Base-by-base conservation (phyloP, 2,113 vertebrate species). In the Chauna torquata region DNA sequence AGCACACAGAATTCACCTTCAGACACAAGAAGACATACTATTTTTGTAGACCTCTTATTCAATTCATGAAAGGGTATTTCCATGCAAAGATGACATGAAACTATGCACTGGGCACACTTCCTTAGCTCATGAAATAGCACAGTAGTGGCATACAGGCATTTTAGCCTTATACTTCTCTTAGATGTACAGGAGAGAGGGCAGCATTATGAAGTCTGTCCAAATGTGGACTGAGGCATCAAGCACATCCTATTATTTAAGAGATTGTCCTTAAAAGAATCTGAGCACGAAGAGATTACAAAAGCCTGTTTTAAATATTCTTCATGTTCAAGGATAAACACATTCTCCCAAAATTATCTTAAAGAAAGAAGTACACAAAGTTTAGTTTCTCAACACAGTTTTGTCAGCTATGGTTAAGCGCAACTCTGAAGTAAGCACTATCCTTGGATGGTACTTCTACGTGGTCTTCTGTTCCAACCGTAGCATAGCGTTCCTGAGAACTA, bases 1-100 rank as follows among this genome's bases (percentile, higher is more conserved):
- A 99, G 97, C 99, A 99, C 87, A 99, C 98, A 80, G 99, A 99
- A 92, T 99, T 99, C 87, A 99, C 99, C 99, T 99, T 97, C 94
- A 97, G 97, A 95, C 49, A 94, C 28, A 95, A 83, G 42, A 96
- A 90, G 13, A 95, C 34, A 91, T 34, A 80, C 5, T 78, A 8
- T 74, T 70, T 82, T 94, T 79, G 57, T 76, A 42, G 27, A 93
- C 84, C 36, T 62, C 40, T 64, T 54, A 68, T 2, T 88, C 70
- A 72, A 40, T 45, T 72, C 27, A 77, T 49, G 6, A 87, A 72
- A 72, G 13, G 40, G 28, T 75, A 82, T 85, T 94, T 89, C 84
- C 81, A 91, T 55, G 50, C 58, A 92, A 69, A 72, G 47, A 54
- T n/a, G 24, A 82, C 34, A 49, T 13, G 68, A 74, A 84, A 61